Evolutionary conservation across 2,888 invertebrate species (phyloP), one percentile per base, ranked within the genome.

Genomic region (Helicoverpa assulta): DNA sequence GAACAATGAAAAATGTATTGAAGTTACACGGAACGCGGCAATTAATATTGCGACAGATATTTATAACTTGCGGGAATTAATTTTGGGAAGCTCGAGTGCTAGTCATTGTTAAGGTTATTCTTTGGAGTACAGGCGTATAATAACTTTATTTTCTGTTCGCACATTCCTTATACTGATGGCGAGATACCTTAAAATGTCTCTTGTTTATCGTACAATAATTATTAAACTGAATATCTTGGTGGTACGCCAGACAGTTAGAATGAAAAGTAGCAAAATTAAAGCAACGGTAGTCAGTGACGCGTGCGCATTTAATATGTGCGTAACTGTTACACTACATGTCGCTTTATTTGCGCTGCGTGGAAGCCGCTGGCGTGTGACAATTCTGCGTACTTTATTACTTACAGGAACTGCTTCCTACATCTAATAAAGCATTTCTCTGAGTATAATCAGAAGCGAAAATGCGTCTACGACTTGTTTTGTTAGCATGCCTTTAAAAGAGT

Each of bases 1-100:
- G 89, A 91, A 92, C 89, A 91, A 91, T 90, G 87, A 88, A 86
- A 87, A 90, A 87, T 86, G 78, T 88, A 88, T 90, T 86, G 86
- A 86, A 87, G 87, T 88, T 88, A 84, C 82, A 85, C 84, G 77
- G 83, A 83, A 83, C 78, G 75, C 64, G 76, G 80, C 87, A 89
- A 89, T 89, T 89, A 87, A 87, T 86, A 83, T 81, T 57, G 72
- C 73, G 70, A 60, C 69, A 73, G 80, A 72, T 76, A 78, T 83
- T 83, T 76, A 80, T 83, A 76, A 70, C 71, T 73, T 72, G 58
- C 52, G 16, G 55, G 56, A 73, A 81, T 81, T 52, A 67, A 82
- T 71, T 53, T 67, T 43, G 67, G 59, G 64, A 58, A 18, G 55
- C 58, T 40, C 33, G n/a, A 62, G 66, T 26, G 68, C 26, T 58